Evolutionary conservation across 2,113 vertebrate genomes (phyloP), one percentile per base, ranked within the genome.

Genomic region (Megaceryle maxima): DNA sequence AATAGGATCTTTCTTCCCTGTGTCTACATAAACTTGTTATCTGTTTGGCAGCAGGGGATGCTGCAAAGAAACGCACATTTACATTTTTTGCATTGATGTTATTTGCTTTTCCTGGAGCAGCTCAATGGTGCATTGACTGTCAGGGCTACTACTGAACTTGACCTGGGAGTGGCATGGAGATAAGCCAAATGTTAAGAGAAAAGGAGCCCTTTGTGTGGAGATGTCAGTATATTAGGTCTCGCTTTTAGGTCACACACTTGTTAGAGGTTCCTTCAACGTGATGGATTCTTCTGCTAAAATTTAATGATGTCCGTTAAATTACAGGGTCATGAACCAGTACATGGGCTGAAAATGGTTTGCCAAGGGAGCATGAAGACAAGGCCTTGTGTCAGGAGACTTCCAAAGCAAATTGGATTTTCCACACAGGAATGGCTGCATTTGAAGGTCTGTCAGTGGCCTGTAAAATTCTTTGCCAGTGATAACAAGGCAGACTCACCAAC

Each of bases 281-380:
- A 93, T 96, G 87, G 88, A 91, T 96, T 97, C 96, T 92, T 94
- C 96, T 92, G 96, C 97, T 94, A 97, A 96, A 96, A 94, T 97
- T 96, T 96, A 97, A 97, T 97, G 94, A 96, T 94, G 91, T 92
- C 96, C 17, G 24, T 95, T 96, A 97, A 97, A 97, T 90, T 96
- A 86, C 56, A 69, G 87, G 96, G 97, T 97, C 95, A 56, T 83
- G 96, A 97, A 96, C 93, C 13, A 69, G 50, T 87, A 69, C 92
- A 90, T 96, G 94, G 77, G 94, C 93, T 94, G 94, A 56, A 95
- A 92, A 81, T 44, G 93, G 84, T 78, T 88, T 95, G 80, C 83
- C 72, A 76, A 77, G 72, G 90, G 88, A 79, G 93, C 92, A 95
- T 90, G 78, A 95, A 96, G 96, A 92, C 83, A 94, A 94, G 94